Conservation (phyloP, 1,140 invertebrate species). For the Phymorhynchus buccinoides region DNA sequence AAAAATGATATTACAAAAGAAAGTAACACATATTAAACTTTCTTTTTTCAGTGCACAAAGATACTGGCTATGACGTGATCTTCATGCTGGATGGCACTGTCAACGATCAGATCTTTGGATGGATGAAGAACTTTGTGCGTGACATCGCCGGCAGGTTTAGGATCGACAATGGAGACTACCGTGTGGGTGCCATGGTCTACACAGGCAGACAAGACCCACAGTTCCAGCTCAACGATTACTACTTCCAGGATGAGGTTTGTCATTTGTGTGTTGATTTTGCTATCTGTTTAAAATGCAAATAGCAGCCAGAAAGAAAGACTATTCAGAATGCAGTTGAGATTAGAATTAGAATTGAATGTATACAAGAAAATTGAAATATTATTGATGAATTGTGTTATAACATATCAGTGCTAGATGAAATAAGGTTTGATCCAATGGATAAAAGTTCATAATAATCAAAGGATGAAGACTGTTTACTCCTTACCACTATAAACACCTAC, state of each 20-base stretch:
- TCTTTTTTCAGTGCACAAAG: slow-evolving; percentile 44
- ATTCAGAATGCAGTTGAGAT: too few relatives aligned
- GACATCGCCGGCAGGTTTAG: slow-evolving; percentile 54
- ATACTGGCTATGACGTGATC: slow-evolving; percentile 66
- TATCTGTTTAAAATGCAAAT: too few relatives aligned
- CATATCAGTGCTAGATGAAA: too few relatives aligned
- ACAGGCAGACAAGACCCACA: slow-evolving; percentile 50
- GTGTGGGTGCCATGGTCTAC: slow-evolving; percentile 65
- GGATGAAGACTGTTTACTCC: too few relatives aligned
- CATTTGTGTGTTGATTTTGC: too few relatives aligned
- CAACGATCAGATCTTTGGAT: slow-evolving; percentile 52
- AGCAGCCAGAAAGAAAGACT: too few relatives aligned
- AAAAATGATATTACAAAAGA: too few relatives aligned
- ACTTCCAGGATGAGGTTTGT: slow-evolving; percentile 50
- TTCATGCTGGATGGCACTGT: slow-evolving; percentile 67
- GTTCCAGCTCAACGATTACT: slow-evolving; percentile 64
- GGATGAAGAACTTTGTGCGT: slow-evolving; percentile 60
- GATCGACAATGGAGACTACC: slow-evolving; percentile 57
- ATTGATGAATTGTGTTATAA: not conserved
- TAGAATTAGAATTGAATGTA: too few relatives aligned
- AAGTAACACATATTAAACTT: too few relatives aligned
- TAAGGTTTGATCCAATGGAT: too few relatives aligned
- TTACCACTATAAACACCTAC: too few relatives aligned
- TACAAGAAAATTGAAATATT: not conserved
- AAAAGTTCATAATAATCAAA: too few relatives aligned